These are phyloP conservation scores for Noturus placidus DNA, from an alignment of 2,113 vertebrate species.

Conservation along the genomic window DNA sequence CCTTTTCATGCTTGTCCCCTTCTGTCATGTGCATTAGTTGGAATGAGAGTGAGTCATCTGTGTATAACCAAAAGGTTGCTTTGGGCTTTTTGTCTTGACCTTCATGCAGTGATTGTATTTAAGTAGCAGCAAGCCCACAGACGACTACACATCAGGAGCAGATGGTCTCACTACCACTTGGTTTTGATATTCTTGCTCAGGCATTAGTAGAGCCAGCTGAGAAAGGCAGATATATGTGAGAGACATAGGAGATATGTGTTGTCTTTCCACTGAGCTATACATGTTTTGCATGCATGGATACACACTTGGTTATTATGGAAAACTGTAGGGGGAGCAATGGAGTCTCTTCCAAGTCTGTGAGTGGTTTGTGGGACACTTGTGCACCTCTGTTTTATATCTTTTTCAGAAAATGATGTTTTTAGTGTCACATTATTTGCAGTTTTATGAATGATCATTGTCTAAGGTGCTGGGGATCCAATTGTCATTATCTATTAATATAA, in stretches of 20 bases:
- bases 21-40: slow-evolving; percentile 45
- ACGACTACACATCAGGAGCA: slow-evolving; percentile 40
- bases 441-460: slow-evolving; percentile 58
- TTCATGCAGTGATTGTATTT: slow-evolving; percentile 50
- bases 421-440: slow-evolving; percentile 52
- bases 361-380: slow-evolving; percentile 51
- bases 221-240: not conserved
- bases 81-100: slow-evolving; percentile 46
- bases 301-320: slow-evolving; percentile 32
- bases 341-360: slow-evolving; percentile 34
- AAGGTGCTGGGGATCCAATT: slow-evolving; percentile 63
- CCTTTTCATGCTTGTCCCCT: slow-evolving; percentile 30
- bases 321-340: slow-evolving; percentile 23
- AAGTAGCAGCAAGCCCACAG: slow-evolving; percentile 32
- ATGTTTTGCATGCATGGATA: slow-evolving; percentile 49
- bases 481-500: slow-evolving; percentile 50
- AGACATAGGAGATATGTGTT: not conserved
- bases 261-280: slow-evolving; percentile 44
- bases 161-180: slow-evolving; percentile 46
- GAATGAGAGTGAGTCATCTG: slow-evolving; percentile 30
- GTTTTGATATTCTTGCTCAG: slow-evolving; percentile 27
- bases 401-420: slow-evolving; percentile 42
- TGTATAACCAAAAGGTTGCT: slow-evolving; percentile 48
- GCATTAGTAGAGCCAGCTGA: slow-evolving; percentile 23
- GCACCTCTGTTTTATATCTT: slow-evolving; percentile 51